Evolutionary conservation across 2,113 vertebrate genomes (phyloP), one percentile per base, ranked within the genome.

Genomic region (Corydoras sp.): DNA sequence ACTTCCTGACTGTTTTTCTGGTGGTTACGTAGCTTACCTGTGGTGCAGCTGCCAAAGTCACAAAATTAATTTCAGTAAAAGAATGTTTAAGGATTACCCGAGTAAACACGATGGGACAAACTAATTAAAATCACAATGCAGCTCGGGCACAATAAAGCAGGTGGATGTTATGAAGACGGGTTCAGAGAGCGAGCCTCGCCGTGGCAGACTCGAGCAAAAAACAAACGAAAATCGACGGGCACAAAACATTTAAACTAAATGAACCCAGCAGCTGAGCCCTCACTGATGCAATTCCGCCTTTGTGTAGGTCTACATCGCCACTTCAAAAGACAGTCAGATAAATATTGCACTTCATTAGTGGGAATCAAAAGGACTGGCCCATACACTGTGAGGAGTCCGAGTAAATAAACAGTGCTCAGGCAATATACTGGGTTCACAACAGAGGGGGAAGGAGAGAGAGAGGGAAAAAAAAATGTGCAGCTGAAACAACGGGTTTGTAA

Each of bases 401-500:
- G 51, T 86, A 88, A 87, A 86, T 85, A 88, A 89, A 87, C 82
- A 85, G 73, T 32, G 14, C 80, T 75, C 76, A 81, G 81, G 78
- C 74, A 73, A 85, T 82, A 87, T 81, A 84, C 80, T 81, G 29
- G 76, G 68, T 74, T 85, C 81, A 80, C 84, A 86, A 86, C 76
- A 80, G 31, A 43, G 69, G 35, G 35, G 35, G 35, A 8, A 43
- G 7, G 35, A 8, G 7, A 8, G 7, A 43, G 35, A 8, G 35
- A 43, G 7, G 35, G 35, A 43, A 8, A 43, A 43, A 8, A 61
- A 74, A 69, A 88, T 55, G 79, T 84, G 82, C 86, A 88, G 89
- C 87, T 86, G 88, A 87, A 89, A 89, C 87, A 90, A 88, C 83
- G 81, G 76, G 80, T 84, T 86, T 86, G 86, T 88, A 88, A 91